Percentiles rank a stretch among this genome's conserved stretches.
Conservation (phyloP, 2,888 invertebrate genomes). For the Sesia apiformis region DNA sequence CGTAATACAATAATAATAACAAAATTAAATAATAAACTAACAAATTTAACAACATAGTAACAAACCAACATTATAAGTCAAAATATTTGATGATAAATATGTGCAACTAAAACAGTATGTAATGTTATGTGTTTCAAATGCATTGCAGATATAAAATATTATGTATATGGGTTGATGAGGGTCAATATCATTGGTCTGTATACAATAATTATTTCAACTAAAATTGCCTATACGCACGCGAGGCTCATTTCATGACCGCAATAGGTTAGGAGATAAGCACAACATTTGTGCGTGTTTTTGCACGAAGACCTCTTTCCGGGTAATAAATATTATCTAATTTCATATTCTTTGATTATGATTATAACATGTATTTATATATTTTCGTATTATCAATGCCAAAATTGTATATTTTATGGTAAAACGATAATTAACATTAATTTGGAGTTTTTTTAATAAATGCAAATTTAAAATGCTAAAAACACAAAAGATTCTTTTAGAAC, state of each 20-base stretch:
- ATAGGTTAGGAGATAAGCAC: neutral
- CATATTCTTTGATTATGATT: neutral
- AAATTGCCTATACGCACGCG: constrained; percentile 17
- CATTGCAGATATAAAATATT: neutral
- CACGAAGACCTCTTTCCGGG: neutral
- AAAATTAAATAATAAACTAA: no score
- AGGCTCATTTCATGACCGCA: constrained; percentile 4
- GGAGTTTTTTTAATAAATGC: no score
- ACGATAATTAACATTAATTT: no score
- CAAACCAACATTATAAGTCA: no score
- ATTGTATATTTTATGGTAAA: neutral
- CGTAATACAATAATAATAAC: no score
- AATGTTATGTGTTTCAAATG: no score
- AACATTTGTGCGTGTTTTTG: neutral
- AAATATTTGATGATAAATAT: no score
- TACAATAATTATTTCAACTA: constrained; percentile 11
- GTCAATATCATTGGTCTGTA: constrained; percentile 19
- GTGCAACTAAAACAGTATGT: no score
- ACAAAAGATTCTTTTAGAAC: no score
- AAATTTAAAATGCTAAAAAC: no score
- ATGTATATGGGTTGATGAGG: constrained; percentile 14
- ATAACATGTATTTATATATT: neutral
- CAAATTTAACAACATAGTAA: no score
- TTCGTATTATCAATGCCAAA: neutral
- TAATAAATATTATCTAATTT: neutral